Base-by-base conservation (phyloP, 2,797 vertebrate genomes). In the Percopsis omiscomaycus region DNA sequence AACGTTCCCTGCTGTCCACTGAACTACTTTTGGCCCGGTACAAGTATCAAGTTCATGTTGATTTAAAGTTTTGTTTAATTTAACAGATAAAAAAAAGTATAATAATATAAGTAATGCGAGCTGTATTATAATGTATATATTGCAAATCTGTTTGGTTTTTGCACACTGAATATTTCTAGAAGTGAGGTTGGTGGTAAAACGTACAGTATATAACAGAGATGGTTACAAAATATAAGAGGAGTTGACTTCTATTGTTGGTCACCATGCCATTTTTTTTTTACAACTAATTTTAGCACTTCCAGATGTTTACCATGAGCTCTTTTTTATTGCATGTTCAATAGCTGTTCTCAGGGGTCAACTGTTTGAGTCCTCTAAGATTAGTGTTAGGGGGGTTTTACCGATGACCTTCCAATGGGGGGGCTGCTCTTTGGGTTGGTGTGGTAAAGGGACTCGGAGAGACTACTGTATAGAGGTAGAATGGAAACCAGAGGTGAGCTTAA, bases 311-410 rank as follows among this genome's bases (percentile, higher is more conserved):
- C 44, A 3, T 54, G 48, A 75, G 42, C 45, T 47, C 65, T 77
- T 66, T 29, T 51, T 65, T 58, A 42, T 49, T 49, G 70, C 79
- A 64, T 59, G 74, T 76, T 67, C 72, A 66, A 44, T 55, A 27
- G 73, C 64, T 75, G 1, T 71, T 75, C 85, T 88, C 86, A 83
- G 84, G 86, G 74, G 69, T 81, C 3, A 69, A 54, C 22, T 0
- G 50, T 71, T 81, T 81, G 64, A 60, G 70, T 69, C 65, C 63
- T 85, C 61, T 32, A 1, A 47, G 66, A 55, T 78, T 62, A 52
- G 64, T 66, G 22, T 61, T 12, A 8, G 37, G 32, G 32, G 29
- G 29, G 67, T 64, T 51, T 80, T 72, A 75, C 68, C 12, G 52
- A 61, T 58, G 61, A 67, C 59, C 73, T 77, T 81, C 44, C 12